Evolutionary conservation across 2,797 vertebrate genomes (phyloP), one percentile per base, ranked within the genome.

Genomic region (Ambastaia sidthimunki): DNA sequence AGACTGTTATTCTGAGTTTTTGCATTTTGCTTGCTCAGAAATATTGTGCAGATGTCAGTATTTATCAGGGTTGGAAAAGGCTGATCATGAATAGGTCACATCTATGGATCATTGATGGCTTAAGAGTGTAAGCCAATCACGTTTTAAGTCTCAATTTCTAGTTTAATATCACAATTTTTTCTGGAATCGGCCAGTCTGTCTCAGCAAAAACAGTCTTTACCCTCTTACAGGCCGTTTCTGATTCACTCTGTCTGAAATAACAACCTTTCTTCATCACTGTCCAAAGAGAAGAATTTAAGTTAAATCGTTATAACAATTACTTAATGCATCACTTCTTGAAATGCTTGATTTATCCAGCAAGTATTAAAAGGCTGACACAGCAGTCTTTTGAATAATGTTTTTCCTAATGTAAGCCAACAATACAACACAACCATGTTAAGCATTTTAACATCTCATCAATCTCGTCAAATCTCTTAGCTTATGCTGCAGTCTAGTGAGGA

Each of bases 11-110:
- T 57, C 12, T 23, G 47, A 12, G 23, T 28, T 62, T 28, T 60
- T 77, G 66, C 2, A 19, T 59, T 76, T 59, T 68, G 52, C 63
- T 57, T 57, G 34, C 63, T 76, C 63, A 57, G 52, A 57, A 55
- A 47, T 15, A 68, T 59, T 77, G 31, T 28, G 23, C 7, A 31
- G 66, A 23, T 77, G 18, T 70, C 54, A 60, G 11, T 13, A 23
- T 59, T 47, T 59, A 37, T 47, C 15, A 18, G 16, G 18, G 16
- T 4, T 31, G 23, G 11, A 48, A 34, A 23, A 31, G 4, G 16
- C 16, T 28, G 21, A 28, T 76, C 15, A 25, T 16, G 21, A 25
- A 76, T 31, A 3, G 6, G 25, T 76, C 10, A 15, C n/a, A 44
- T 60, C 15, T 47, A 12, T 25, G 16, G 19, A 25, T 59, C 44